A percentile compares a stretch with the other conserved stretches of the same genome.
Conservation (phyloP, 35 echinoderm and acorn worm species). For the Apostichopus parvimensis region DNA sequence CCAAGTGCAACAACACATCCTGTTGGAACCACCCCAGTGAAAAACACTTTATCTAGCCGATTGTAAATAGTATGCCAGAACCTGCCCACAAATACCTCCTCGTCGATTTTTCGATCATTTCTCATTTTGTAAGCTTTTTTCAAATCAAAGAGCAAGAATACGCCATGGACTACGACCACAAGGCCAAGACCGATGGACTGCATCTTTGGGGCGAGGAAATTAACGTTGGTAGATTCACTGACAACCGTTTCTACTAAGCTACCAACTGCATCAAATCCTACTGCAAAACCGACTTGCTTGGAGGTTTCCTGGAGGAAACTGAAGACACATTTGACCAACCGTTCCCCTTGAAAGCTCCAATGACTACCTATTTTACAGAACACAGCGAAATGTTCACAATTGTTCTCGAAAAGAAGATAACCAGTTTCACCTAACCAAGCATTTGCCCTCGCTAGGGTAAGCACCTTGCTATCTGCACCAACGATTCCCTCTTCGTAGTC, state of each 20-base stretch:
- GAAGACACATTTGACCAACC: neutral
- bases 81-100: neutral
- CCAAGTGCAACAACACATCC: neutral
- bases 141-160: neutral
- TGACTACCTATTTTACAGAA: slow-evolving; percentile 16
- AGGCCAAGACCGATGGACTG: neutral
- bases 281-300: neutral
- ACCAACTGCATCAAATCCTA: neutral
- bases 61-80: neutral
- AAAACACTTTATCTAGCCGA: neutral
- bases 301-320: too few relatives aligned
- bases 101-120: neutral
- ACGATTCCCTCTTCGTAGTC: neutral
- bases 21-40: neutral
- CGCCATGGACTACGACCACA: neutral
- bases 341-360: slow-evolving; percentile 8
- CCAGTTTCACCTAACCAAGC: neutral
- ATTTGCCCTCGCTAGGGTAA: neutral
- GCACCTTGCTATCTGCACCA: neutral
- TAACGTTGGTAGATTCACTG: neutral
- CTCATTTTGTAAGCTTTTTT: neutral
- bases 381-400: slow-evolving; percentile 18
- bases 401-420: neutral
- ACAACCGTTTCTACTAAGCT: neutral
- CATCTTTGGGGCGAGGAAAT: neutral